Evolutionary conservation across 2,888 invertebrate species (phyloP).

Genomic region (Autographa gamma): DNA sequence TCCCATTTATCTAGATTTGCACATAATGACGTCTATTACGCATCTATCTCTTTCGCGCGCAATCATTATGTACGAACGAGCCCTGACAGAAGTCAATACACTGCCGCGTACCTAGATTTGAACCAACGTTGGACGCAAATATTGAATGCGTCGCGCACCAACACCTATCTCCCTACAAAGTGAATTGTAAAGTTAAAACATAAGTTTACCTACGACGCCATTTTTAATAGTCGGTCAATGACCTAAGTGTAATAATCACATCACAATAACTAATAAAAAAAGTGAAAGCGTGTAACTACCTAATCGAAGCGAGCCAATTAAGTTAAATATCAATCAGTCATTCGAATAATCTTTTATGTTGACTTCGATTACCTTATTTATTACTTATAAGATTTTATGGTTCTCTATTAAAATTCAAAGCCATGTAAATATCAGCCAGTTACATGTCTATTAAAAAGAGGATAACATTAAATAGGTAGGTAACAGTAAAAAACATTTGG

Average conservation of each 20-base stretch:
- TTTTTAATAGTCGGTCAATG: neutral
- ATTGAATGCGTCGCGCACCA: neutral
- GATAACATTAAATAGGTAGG: neutral
- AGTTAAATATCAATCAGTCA: neutral
- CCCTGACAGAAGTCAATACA: constrained; percentile 7
- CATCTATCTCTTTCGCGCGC: neutral
- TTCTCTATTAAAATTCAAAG: too few relatives aligned
- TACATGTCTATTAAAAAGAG: too few relatives aligned
- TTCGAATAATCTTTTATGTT: neutral
- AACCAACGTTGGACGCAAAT: constrained; percentile 2
- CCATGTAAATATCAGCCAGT: too few relatives aligned
- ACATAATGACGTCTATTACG: neutral
- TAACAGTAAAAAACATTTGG: neutral
- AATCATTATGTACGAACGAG: neutral
- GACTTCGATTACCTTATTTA: neutral
- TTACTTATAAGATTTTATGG: too few relatives aligned
- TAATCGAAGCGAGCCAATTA: neutral
- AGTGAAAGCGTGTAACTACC: neutral
- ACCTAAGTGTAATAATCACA: constrained; percentile 2
- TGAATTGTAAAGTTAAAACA: neutral
- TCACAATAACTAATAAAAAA: neutral
- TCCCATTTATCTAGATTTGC: neutral
- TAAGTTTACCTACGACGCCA: constrained; percentile 2
- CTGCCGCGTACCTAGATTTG: neutral
- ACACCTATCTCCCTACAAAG: neutral